Base-by-base conservation (phyloP, 2,888 invertebrate species). In the Caenorhabditis sp. region DNA sequence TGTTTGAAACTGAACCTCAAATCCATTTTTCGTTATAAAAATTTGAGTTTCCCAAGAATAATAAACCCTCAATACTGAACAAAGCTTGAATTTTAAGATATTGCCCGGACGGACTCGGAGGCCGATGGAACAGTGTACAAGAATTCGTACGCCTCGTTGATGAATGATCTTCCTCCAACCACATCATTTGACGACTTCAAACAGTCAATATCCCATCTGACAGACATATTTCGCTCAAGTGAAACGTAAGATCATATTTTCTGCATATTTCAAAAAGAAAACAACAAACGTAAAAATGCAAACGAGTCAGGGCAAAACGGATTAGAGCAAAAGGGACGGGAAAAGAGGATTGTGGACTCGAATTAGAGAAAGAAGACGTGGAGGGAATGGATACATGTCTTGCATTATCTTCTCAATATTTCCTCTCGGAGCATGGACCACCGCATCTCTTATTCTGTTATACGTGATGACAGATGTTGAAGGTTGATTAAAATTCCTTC, bases 61-160 rank as follows among this genome's bases (percentile, higher is more conserved):
- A n/a, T n/a, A n/a, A n/a, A n/a, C n/a, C n/a, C n/a, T n/a, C n/a
- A n/a, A n/a, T n/a, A n/a, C n/a, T n/a, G n/a, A n/a, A n/a, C n/a
- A n/a, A n/a, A 18, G 20, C 35, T 6, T 2, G 2, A 11, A 11
- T 40, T 64, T 74, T n/a, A 65, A 81, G 81, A 76, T 40, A 81
- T 81, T 37, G 70, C 81, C 1, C 62, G 81, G 1, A 81, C 76
- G 9, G 82, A 82, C 18, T 70, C 78, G 28, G 82, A 82, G n/a
- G 62, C 68, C 5, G 78, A 79, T 15, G 82, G 78, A 9, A 61
- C 78, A 0, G 68, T 82, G 3, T 82, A 77, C 61, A 82, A 79
- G n/a, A 82, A 82, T 65, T 82, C 82, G 9, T 82, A 82, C 50
- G 82, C 78, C 18, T 82, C 82, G 11, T 50, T 82, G 69, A 65